Evolutionary conservation across 2,888 invertebrate genomes (phyloP).

Genomic region (Allophyes oxyacanthae): DNA sequence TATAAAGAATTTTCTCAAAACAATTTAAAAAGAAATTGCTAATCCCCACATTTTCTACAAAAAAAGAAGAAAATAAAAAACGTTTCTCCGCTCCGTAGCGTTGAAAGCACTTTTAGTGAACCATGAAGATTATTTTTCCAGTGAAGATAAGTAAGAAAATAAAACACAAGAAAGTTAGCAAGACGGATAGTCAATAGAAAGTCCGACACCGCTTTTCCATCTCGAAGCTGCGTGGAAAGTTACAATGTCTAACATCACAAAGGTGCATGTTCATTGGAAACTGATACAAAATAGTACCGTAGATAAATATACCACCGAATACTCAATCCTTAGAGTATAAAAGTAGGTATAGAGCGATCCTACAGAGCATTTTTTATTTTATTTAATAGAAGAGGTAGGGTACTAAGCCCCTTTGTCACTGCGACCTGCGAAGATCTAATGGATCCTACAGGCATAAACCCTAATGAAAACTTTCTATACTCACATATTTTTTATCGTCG

Average conservation of each 20-base stretch:
- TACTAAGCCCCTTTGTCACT: too few relatives aligned
- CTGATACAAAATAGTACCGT: too few relatives aligned
- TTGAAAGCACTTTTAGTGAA: constrained; percentile 48
- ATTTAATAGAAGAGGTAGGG: too few relatives aligned
- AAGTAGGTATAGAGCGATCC: too few relatives aligned
- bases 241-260: constrained; percentile 16
- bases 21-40: constrained; percentile 52
- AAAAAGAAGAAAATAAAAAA: constrained; percentile 16
- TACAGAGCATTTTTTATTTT: too few relatives aligned
- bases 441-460: too few relatives aligned
- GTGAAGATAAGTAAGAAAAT: constrained; percentile 48
- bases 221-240: constrained; percentile 50
- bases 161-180: constrained; percentile 52
- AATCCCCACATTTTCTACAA: constrained; percentile 35
- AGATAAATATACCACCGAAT: too few relatives aligned
- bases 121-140: constrained; percentile 50
- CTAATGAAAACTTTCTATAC: too few relatives aligned
- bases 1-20: constrained; percentile 33
- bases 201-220: constrained; percentile 59
- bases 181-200: constrained; percentile 56
- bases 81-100: constrained; percentile 31
- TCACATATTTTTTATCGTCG: too few relatives aligned
- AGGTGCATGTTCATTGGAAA: neutral
- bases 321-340: too few relatives aligned
- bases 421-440: too few relatives aligned